These are phyloP conservation scores for Caloenas nicobarica DNA, from an alignment of 2,113 vertebrate species.

Conservation along the genomic window DNA sequence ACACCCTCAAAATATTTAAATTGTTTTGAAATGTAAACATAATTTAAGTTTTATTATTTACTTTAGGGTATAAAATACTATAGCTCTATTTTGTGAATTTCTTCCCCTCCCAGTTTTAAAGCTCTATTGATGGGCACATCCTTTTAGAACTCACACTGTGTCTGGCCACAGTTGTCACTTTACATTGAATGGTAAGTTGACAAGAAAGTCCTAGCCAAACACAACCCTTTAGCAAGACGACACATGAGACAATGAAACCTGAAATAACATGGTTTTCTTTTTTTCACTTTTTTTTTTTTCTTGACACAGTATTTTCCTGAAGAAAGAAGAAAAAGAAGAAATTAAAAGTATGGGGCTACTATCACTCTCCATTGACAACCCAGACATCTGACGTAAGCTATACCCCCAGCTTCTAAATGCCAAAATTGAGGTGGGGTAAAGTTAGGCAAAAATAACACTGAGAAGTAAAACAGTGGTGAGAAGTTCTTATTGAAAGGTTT, in stretches of 20 bases:
- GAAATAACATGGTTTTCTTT: not conserved
- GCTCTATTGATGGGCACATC: not conserved
- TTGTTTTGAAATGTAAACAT: not conserved
- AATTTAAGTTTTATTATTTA: not conserved
- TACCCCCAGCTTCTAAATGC: not conserved
- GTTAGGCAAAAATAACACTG: not conserved
- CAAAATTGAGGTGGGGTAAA: not conserved
- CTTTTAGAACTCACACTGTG: constrained; percentile 20
- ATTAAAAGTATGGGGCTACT: not conserved
- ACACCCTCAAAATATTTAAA: not conserved
- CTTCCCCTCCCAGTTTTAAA: not conserved
- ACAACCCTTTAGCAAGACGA: constrained; percentile 1
- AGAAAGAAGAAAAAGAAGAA: not conserved
- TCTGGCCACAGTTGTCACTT: constrained; percentile 52
- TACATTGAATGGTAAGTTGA: constrained; percentile 44
- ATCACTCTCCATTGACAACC: not conserved
- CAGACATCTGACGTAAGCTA: not conserved
- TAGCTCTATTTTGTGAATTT: not conserved
- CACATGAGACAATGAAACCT: constrained; percentile 11
- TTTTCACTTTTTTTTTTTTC: not conserved
- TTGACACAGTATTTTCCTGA: not conserved
- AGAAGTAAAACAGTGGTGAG: not conserved
- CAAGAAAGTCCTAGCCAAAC: constrained; percentile 22
- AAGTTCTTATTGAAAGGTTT: not conserved
- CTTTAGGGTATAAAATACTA: not conserved